Evolutionary conservation across 2,797 vertebrate species (phyloP), one percentile per base, ranked within the genome.

Genomic region (Liparis tanakae): DNA sequence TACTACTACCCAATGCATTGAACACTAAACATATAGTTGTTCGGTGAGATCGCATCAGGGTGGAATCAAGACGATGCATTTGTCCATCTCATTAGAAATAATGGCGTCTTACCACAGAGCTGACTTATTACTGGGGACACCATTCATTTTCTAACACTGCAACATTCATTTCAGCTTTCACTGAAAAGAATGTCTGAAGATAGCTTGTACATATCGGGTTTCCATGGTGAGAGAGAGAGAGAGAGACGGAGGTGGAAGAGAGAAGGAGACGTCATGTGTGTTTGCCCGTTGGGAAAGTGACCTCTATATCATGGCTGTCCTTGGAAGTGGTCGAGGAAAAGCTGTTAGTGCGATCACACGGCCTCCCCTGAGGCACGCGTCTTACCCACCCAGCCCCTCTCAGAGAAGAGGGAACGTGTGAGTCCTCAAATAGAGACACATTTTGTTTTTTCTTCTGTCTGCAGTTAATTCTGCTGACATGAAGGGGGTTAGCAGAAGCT

Each of bases 31-130:
- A 12, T 62, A 15, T 62, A 15, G 68, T 76, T 51, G 70, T 69
- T 76, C 18, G 3, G 30, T 70, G 61, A 74, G 60, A 82, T 84
- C 82, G 71, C 17, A 33, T 89, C 37, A 37, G 39, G 34, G 46
- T 61, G 50, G 72, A 77, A 78, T 73, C 60, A 85, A 80, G 46
- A 71, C 34, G n/a, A 71, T 18, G 18, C 54, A 15, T 80, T 68
- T 65, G 25, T 72, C 61, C 37, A 20, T 71, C 68, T 89, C 77
- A 74, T 89, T 85, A 87, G 68, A 79, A 88, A 79, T 76, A 87
- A 82, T 82, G 61, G 69, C 73, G 55, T 65, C 74, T 83, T 71
- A 80, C 17, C 67, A 53, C 59, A 33, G 10, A 37, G 57, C 72
- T 70, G 79, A 81, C 37, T 70, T 59, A 82, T 75, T 81, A 39